These are phyloP conservation scores for Phocoena phocoena DNA, from an alignment of 2,113 vertebrate genomes.

Conservation along the genomic window DNA sequence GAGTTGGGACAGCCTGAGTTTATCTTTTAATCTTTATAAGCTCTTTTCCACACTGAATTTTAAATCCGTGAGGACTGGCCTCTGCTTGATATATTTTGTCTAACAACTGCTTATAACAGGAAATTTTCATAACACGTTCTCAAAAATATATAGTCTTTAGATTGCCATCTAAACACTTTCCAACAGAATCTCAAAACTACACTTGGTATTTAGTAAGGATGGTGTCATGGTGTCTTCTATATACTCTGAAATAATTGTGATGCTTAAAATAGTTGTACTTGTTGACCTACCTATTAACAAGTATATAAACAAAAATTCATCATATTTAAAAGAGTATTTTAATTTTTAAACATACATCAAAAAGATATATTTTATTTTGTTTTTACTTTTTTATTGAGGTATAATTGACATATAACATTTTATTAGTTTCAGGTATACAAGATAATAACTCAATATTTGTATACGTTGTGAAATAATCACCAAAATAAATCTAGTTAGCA, in stretches of 20 bases:
- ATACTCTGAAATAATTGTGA: neutral
- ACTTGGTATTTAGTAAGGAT: neutral
- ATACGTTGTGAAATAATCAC: neutral
- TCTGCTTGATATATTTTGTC: neutral
- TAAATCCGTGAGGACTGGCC: neutral
- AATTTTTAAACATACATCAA: neutral
- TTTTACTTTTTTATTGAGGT: neutral
- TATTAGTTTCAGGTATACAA: neutral
- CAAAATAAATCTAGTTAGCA: neutral
- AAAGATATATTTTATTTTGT: neutral
- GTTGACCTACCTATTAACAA: neutral
- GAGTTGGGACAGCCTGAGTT: neutral
- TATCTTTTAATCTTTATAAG: neutral
- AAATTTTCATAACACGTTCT: neutral
- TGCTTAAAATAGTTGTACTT: neutral
- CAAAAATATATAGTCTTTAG: neutral
- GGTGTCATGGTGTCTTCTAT: neutral
- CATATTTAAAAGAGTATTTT: neutral
- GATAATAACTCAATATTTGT: neutral
- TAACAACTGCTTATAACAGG: neutral
- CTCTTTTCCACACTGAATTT: neutral
- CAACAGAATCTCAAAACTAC: neutral
- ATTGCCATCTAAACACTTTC: neutral
- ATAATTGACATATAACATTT: neutral
- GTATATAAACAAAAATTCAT: neutral